Evolutionary conservation across 2,888 invertebrate species (phyloP).

Genomic region (Andrena chrysosceles): DNA sequence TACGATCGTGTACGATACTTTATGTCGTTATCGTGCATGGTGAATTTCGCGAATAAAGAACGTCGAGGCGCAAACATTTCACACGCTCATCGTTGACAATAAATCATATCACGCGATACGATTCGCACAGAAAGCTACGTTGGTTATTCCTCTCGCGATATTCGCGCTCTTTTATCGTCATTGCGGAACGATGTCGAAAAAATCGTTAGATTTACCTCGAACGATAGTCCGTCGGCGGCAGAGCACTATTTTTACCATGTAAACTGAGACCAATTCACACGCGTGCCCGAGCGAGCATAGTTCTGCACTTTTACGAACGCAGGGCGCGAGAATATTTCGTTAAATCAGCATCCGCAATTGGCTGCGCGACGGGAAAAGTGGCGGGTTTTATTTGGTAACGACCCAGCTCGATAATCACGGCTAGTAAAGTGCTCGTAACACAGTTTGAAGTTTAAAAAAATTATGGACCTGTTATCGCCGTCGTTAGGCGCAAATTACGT

Average conservation of each 20-base stretch:
- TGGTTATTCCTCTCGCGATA: slow-evolving; percentile 34
- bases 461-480: too few relatives aligned
- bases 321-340: slow-evolving; percentile 2
- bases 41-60: slow-evolving; percentile 34
- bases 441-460: too few relatives aligned
- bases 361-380: neutral
- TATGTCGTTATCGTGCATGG: slow-evolving; percentile 27
- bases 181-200: slow-evolving; percentile 73
- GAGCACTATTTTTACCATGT: slow-evolving; percentile 68
- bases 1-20: slow-evolving; percentile 1
- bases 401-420: too few relatives aligned
- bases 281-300: slow-evolving; percentile 14
- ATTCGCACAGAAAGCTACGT: slow-evolving; percentile 30
- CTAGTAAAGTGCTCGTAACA: too few relatives aligned
- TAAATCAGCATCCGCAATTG: slow-evolving; percentile 49
- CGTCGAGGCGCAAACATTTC: slow-evolving; percentile 29
- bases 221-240: slow-evolving; percentile 57
- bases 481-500: too few relatives aligned
- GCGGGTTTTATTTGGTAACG: neutral
- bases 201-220: slow-evolving; percentile 81
- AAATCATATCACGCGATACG: slow-evolving; percentile 49
- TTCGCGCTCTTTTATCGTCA: slow-evolving; percentile 37
- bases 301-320: slow-evolving; percentile 62
- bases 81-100: slow-evolving; percentile 56
- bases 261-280: slow-evolving; percentile 69